A percentile compares a stretch with the other conserved stretches of the same genome.
These are phyloP conservation scores for Blera fallax DNA, from an alignment of 2,888 invertebrate genomes.

Conservation along the genomic window DNA sequence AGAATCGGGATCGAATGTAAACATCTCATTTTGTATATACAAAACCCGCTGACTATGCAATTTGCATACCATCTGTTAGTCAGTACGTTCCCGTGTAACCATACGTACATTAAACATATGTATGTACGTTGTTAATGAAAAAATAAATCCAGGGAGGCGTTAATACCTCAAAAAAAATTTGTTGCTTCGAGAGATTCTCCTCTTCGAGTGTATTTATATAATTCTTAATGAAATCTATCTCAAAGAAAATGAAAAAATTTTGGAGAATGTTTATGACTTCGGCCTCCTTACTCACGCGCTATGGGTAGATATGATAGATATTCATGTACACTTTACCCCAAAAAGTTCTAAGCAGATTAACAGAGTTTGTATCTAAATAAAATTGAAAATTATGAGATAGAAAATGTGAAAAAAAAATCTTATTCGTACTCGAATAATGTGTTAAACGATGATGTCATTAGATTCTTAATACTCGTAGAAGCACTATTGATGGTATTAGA, in stretches of 20 bases:
- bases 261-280: not conserved
- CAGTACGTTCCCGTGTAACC: not conserved
- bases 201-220: not conserved
- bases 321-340: not conserved
- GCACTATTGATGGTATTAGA: constrained; percentile 3
- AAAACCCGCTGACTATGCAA: not conserved
- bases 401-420: constrained; percentile 2
- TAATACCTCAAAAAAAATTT: constrained; percentile 1
- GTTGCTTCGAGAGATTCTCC: not conserved
- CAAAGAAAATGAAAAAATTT: not conserved
- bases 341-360: not conserved
- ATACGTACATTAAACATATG: no score
- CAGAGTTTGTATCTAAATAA: constrained; percentile 19
- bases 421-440: constrained; percentile 32
- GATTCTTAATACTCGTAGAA: not conserved
- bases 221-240: not conserved
- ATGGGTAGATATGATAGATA: not conserved
- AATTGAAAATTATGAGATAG: constrained; percentile 10
- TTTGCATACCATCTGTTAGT: constrained; percentile 7
- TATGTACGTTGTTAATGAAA: not conserved
- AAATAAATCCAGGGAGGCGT: constrained; percentile 1
- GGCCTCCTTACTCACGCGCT: not conserved
- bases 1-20: constrained; percentile 5
- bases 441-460: constrained; percentile 63
- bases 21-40: constrained; percentile 4